Base-by-base conservation (phyloP, 2,113 vertebrate genomes). In the Aegithalos caudatus region DNA sequence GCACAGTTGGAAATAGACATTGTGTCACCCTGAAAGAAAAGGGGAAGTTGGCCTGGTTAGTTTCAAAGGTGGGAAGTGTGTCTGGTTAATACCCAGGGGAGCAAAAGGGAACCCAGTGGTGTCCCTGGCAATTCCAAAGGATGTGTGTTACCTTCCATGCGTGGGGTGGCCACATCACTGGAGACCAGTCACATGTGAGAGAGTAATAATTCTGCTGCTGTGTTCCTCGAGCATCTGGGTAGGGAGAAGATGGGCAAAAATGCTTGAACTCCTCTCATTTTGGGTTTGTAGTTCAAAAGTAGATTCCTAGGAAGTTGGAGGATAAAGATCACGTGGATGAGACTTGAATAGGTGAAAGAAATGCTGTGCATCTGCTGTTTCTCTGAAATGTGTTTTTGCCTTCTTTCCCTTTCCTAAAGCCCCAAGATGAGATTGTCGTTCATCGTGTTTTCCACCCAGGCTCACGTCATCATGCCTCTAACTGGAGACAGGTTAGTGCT, bases 341-440 rank as follows among this genome's bases (percentile, higher is more conserved):
- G 79, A 69, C 38, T 23, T 18, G 37, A 64, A 6, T 38, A 57
- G 61, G 50, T 56, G 48, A 88, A 62, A 51, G 33, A 82, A 92
- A 44, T 42, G 53, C 25, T 82, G 33, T 70, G 7, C 48, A 45
- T 54, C 35, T 66, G 20, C 70, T 10, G 6, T 89, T 88, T 74
- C n/a, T 84, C 88, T 95, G 70, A 96, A 60, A 28, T 71, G 12
- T 69, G 4, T 54, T 35, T 65, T 79, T 62, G 60, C 28, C 10
- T 56, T 96, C 65, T 95, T 83, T 92, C 81, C 40, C 91, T 96
- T 86, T 77, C 72, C 94, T 95, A 81, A 45, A 99, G 99, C 97
- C 99, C 99, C 48, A 98, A 98, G 53, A 99, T 99, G 98, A 99
- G 98, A 94, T 96, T 99, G 37, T 99, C 99, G 2, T 99, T 99